Percentiles rank a stretch among this genome's conserved stretches.
phyloP scores from a whole-genome alignment of 2,888 invertebrate genomes.

The Phengaris alcon region DNA sequence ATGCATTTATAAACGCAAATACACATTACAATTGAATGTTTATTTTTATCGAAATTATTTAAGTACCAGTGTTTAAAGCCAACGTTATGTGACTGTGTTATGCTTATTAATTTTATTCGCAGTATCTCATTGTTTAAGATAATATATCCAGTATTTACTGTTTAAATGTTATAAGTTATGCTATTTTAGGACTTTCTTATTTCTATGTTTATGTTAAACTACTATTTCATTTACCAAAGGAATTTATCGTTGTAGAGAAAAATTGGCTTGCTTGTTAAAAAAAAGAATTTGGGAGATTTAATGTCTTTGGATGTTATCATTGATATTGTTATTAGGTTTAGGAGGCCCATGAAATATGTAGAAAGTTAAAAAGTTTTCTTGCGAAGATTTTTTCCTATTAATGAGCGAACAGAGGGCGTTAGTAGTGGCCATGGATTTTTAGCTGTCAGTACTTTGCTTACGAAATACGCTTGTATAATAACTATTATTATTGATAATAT shows the following conservation, averaged over 20 bases:
- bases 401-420: background rate
- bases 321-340: background rate
- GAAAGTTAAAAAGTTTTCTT: background rate
- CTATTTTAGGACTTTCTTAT: background rate
- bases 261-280: background rate
- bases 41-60: no score
- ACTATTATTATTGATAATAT: background rate
- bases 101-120: no score
- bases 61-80: no score
- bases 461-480: background rate
- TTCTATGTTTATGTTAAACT: background rate
- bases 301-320: background rate
- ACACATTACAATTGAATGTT: no score
- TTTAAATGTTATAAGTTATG: background rate
- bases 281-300: background rate
- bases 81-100: no score
- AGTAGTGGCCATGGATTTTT: background rate
- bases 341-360: background rate
- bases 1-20: no score
- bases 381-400: background rate
- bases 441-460: background rate
- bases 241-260: background rate
- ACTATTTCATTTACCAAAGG: background rate
- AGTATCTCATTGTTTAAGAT: no score
- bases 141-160: no score